phyloP scores from a whole-genome alignment of 1,140 invertebrate species.

The Hetaerina americana region DNA sequence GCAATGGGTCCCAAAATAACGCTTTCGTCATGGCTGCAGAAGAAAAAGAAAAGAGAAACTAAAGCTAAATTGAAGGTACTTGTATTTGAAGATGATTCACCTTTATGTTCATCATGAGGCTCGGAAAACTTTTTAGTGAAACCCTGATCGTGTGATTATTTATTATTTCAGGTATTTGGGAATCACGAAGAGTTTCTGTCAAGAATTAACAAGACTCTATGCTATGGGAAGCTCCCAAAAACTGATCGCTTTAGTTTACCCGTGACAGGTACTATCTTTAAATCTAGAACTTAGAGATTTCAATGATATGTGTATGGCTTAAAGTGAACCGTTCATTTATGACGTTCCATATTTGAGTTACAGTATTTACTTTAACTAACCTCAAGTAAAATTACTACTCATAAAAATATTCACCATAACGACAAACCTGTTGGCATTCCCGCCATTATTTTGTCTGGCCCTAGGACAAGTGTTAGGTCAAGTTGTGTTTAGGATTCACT shows the following conservation, averaged over 20 bases:
- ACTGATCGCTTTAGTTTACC: constrained; percentile 61
- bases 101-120: background rate
- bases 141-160: constrained; percentile 5
- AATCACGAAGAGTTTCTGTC: constrained; percentile 59
- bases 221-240: constrained; percentile 62
- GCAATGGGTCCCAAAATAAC: background rate
- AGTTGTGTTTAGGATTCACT: no score
- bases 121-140: background rate
- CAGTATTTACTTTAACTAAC: no score
- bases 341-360: constrained; percentile 2
- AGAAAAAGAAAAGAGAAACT: background rate
- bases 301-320: background rate
- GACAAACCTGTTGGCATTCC: background rate
- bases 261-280: constrained; percentile 50
- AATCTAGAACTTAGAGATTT: constrained; percentile 2
- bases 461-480: no score
- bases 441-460: no score
- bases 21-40: background rate
- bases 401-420: constrained; percentile 3
- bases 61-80: background rate
- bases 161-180: constrained; percentile 41
- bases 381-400: no score
- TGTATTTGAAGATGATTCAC: background rate
- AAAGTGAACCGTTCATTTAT: background rate
- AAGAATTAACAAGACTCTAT: constrained; percentile 69